A percentile compares a stretch with the other conserved stretches of the same genome.
phyloP scores from a whole-genome alignment of 2,797 vertebrate genomes.

The Sarcophilus harrisii region DNA sequence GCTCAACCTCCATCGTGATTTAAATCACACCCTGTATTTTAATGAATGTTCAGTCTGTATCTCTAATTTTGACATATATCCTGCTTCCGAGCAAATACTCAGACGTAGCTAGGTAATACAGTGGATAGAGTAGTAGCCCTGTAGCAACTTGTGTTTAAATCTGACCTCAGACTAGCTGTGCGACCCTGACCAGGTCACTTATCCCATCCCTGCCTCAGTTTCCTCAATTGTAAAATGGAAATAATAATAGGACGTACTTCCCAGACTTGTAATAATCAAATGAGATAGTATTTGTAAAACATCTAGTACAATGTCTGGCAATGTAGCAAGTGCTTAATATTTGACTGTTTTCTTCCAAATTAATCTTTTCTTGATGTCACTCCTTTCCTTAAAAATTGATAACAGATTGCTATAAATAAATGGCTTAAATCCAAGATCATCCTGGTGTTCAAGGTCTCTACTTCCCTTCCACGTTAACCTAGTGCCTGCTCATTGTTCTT shows the following conservation, averaged over 20 bases:
- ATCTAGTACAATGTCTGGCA: no score
- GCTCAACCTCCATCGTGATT: background rate
- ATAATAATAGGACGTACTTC: no score
- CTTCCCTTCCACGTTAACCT: background rate
- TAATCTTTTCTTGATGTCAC: constrained; percentile 4
- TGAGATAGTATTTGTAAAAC: no score
- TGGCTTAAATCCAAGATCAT: background rate
- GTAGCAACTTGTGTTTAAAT: no score
- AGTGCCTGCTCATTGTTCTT: constrained; percentile 13
- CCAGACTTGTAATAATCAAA: no score
- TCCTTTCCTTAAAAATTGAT: background rate
- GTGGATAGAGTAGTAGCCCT: no score
- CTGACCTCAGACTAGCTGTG: no score
- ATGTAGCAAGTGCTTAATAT: background rate
- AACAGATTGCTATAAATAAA: constrained; percentile 5
- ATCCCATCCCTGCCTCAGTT: no score
- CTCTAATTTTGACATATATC: background rate
- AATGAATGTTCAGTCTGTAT: background rate
- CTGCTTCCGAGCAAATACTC: background rate
- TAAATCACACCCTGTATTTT: background rate
- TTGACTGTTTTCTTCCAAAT: background rate
- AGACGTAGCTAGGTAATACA: no score
- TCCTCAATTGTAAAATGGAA: no score
- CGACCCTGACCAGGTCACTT: no score
- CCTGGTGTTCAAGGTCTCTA: constrained; percentile 12